Evolutionary conservation across 2,113 vertebrate species (phyloP).

Genomic region (Eulemur macaco): DNA sequence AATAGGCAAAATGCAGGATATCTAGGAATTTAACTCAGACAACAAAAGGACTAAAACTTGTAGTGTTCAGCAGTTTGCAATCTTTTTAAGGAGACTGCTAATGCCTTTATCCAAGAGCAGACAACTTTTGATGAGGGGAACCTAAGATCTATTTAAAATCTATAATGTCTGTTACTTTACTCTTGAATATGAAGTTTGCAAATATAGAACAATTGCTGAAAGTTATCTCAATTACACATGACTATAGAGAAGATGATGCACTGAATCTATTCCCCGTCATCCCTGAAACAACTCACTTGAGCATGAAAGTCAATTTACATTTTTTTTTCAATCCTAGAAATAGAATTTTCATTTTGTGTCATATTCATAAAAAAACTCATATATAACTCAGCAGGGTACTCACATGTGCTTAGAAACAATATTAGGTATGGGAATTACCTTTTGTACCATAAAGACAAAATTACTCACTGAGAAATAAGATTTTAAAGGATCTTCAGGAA

Average conservation of each 20-base stretch:
- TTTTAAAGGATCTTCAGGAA: slow-evolving; percentile 80
- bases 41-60: neutral
- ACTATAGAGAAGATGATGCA: slow-evolving; percentile 69
- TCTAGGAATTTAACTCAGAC: neutral
- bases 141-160: slow-evolving; percentile 68
- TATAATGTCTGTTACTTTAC: slow-evolving; percentile 49
- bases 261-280: slow-evolving; percentile 60
- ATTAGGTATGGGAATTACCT: slow-evolving; percentile 88
- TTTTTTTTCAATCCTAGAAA: slow-evolving; percentile 82
- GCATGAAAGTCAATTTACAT: slow-evolving; percentile 85
- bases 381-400: slow-evolving; percentile 86
- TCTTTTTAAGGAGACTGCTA: neutral
- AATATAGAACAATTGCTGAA: slow-evolving; percentile 73
- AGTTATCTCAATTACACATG: slow-evolving; percentile 78
- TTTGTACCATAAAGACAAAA: slow-evolving; percentile 85
- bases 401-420: slow-evolving; percentile 85
- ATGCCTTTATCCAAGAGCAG: slow-evolving; percentile 30
- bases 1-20: neutral
- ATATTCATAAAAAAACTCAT: slow-evolving; percentile 83
- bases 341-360: slow-evolving; percentile 86
- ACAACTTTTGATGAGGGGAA: neutral
- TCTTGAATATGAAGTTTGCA: slow-evolving; percentile 63
- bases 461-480: slow-evolving; percentile 84
- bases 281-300: slow-evolving; percentile 80
- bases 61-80: neutral